These are phyloP conservation scores for Blastobasis adustella DNA, from an alignment of 2,888 invertebrate genomes.

Conservation along the genomic window DNA sequence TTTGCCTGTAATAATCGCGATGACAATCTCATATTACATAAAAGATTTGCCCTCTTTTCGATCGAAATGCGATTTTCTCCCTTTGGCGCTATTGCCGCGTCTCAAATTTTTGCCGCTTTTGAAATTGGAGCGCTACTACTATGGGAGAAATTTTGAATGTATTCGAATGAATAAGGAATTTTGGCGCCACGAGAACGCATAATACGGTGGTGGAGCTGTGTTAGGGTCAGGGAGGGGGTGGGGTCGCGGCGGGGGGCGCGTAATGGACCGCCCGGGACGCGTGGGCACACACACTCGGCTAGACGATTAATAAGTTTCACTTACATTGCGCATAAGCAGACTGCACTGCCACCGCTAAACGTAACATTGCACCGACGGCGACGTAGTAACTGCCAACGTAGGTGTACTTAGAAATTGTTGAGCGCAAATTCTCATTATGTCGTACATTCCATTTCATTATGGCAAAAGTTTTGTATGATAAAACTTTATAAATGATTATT, in stretches of 20 bases:
- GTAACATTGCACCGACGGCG: too few species aligned
- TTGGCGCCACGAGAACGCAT: constrained; percentile 53
- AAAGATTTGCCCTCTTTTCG: constrained; percentile 73
- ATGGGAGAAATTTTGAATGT: constrained; percentile 62
- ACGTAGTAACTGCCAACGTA: too few species aligned
- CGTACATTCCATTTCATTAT: too few species aligned
- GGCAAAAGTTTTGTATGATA: too few species aligned
- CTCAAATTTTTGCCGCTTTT: constrained; percentile 64
- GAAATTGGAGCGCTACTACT: constrained; percentile 56
- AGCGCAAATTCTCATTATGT: too few species aligned
- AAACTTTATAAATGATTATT: too few species aligned
- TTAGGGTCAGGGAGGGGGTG: constrained; percentile 17
- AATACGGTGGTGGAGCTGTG: constrained; percentile 30
- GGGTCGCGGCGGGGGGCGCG: constrained; percentile 22
- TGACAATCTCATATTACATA: constrained; percentile 75
- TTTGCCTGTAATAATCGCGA: constrained; percentile 75
- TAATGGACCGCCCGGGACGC: constrained; percentile 16
- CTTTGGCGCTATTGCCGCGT: constrained; percentile 66
- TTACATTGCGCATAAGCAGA: neutral
- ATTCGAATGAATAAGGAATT: constrained; percentile 67
- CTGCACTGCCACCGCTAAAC: too few species aligned
- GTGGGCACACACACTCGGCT: neutral
- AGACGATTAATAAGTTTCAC: neutral
- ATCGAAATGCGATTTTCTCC: constrained; percentile 74
- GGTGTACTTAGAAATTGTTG: too few species aligned